Base-by-base conservation (phyloP, 2,797 vertebrate species). In the Harpagifer antarcticus region DNA sequence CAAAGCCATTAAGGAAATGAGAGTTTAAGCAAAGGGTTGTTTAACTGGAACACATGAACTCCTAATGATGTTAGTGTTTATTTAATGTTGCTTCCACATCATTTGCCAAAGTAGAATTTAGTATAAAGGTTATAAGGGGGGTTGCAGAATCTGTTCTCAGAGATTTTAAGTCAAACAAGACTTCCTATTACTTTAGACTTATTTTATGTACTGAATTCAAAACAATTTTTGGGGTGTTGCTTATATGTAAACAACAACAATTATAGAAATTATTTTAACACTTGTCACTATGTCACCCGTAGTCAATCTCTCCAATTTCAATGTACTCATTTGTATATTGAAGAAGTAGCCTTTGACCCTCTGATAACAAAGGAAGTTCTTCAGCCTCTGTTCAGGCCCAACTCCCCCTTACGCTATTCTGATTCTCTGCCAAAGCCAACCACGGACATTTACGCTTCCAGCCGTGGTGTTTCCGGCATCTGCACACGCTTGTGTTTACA, bases 401-500 rank as follows among this genome's bases (percentile, higher is more conserved):
- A 78, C 84, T 78, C 79, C 87, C 78, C 72, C 49, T 84, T 87
- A 83, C 83, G 76, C 79, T 86, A 74, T 79, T 89, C 83, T 91
- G 89, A 91, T 86, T 90, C 57, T 12, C 78, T 82, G 91, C 93
- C 94, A 94, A 94, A 91, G 86, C 92, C 92, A 93, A 95, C 93
- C 90, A 72, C 75, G 81, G 83, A 87, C 76, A 91, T 90, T 91
- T 93, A 87, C 74, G 84, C 90, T 93, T 92, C 92, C 89, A 84
- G 80, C 84, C 90, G 70, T 78, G 83, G 86, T 44, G 88, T 84
- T 92, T 92, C 92, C 91, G 89, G 87, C 92, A 94, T 94, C 91
- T 94, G 92, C 93, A 92, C 88, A 93, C 94, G 92, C 91, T 91
- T 77, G 78, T 95, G 93, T 95, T 95, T 94, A 95, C 90, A 93